Evolutionary conservation across 2,113 vertebrate genomes (phyloP), one percentile per base, ranked within the genome.

Genomic region (Myocastor coypus): DNA sequence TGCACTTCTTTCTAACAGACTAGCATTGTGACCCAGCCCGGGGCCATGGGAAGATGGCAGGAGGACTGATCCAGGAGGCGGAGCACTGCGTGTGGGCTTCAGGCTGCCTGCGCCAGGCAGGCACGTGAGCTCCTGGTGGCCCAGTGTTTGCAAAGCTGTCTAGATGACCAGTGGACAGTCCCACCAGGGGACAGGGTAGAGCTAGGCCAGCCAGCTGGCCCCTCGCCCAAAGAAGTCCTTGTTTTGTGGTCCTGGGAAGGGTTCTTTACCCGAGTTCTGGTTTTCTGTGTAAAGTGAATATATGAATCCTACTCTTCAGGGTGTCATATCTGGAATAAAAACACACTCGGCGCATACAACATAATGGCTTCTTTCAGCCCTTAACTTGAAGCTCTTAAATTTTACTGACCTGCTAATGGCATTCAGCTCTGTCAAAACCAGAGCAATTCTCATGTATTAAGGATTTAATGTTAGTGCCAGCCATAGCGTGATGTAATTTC

Each of bases 401-500:
- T 89, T 30, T 14, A 42, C 61, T 34, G 19, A 92, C 57, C 55
- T 68, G 57, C 40, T 78, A 52, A 80, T 85, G 85, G 82, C 46
- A 88, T 94, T 69, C 64, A 82, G 34, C 42, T 89, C 68, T 92
- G 64, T 24, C 69, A 77, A 82, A 77, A 22, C 46, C 32, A 57
- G 1, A 59, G 22, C 32, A n/a, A n/a, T 91, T 87, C 26, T 92
- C 5, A 5, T 82, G 16, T 55, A 64, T 57, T 80, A 40, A 89
- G 40, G 42, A 69, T 75, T 26, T 81, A n/a, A 30, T 12, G n/a
- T 94, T 75, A 26, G 32, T 14, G 73, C 34, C 46, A 75, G 26
- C 16, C 46, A 50, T 28, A 94, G 80, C 89, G 78, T 37, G 55
- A 22, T 68, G 55, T 82, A 34, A 64, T 89, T 92, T 96, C 89